phyloP scores from a whole-genome alignment of 1,140 invertebrate genomes.

The Penaeus vannamei region DNA sequence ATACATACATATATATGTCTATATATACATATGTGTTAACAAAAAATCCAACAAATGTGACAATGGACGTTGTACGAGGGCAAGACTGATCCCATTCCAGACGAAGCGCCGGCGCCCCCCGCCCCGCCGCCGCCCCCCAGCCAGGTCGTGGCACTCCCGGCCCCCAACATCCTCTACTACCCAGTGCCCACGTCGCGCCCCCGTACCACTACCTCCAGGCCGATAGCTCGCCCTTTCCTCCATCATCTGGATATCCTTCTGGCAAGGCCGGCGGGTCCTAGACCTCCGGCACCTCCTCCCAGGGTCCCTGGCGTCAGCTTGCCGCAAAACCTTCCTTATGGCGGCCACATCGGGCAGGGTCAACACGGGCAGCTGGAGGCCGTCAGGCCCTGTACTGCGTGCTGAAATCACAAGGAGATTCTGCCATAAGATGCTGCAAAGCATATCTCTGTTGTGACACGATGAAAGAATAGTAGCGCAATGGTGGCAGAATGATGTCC shows the following conservation, averaged over 20 bases:
- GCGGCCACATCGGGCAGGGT: constrained; percentile 5
- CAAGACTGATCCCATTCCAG: too few species aligned
- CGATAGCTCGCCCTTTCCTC: neutral
- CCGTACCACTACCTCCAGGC: neutral
- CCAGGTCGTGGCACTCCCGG: too few species aligned
- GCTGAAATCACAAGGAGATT: too few species aligned
- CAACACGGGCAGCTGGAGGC: neutral
- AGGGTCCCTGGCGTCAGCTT: neutral
- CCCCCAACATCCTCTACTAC: too few species aligned
- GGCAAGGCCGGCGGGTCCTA: neutral
- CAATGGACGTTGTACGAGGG: too few species aligned
- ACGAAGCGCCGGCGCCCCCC: too few species aligned
- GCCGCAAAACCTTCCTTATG: neutral
- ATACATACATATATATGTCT: too few species aligned
- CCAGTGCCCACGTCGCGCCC: too few species aligned
- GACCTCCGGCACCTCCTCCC: neutral
- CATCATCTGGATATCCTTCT: neutral
- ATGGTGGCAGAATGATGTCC: neutral
- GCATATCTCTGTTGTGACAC: neutral
- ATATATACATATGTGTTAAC: too few species aligned
- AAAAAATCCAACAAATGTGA: too few species aligned
- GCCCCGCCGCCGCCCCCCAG: too few species aligned
- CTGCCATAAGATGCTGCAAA: neutral
- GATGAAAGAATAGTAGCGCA: neutral
- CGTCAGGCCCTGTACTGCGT: neutral